Evolutionary conservation across 1,140 invertebrate species (phyloP), one percentile per base, ranked within the genome.

Genomic region (Armadillidium nasatum): DNA sequence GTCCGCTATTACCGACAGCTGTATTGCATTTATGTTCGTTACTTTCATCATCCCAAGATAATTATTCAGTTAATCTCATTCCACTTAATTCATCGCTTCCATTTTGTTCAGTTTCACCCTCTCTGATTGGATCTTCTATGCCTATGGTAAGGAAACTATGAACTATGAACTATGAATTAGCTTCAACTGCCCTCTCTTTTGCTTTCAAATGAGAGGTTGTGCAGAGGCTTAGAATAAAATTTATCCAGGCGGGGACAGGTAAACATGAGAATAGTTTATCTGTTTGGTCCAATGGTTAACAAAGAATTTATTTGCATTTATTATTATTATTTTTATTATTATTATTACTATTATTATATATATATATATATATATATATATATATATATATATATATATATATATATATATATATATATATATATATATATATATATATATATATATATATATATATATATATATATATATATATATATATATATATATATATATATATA

Each of bases 1-100:
- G 74, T 7, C 74, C 74, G 19, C 10, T 76, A 7, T 43, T 76
- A 10, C 74, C 74, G 7, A 45, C 50, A 33, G 70, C 74, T 0
- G 67, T 70, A 9, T 33, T 70, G 44, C 66, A 70, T 45, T 50
- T 76, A 3, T 44, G n/a, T 46, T 15, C 10, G 15, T 67, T 76
- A 60, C 68, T 76, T n/a, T 23, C 74, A 9, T 71, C 50, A 22
- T 71, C 69, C 19, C 69, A 46, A 33, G 44, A 71, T 19, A 44
- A n/a, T 23, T 76, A 66, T 67, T 23, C 44, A 6, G 44, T 76
- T 13, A 45, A 44, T 9, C 67, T 71, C 69, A 45, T 67, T 15
- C 74, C 74, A 4, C 19, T 76, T 11, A 45, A 44, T 43, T 46
- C 21, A 45, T 21, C 74, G 7, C 22, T 76, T 11, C 44, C 74